These are phyloP conservation scores for Sebastes jordani DNA, from an alignment of 2,797 vertebrate species.

Conservation along the genomic window DNA sequence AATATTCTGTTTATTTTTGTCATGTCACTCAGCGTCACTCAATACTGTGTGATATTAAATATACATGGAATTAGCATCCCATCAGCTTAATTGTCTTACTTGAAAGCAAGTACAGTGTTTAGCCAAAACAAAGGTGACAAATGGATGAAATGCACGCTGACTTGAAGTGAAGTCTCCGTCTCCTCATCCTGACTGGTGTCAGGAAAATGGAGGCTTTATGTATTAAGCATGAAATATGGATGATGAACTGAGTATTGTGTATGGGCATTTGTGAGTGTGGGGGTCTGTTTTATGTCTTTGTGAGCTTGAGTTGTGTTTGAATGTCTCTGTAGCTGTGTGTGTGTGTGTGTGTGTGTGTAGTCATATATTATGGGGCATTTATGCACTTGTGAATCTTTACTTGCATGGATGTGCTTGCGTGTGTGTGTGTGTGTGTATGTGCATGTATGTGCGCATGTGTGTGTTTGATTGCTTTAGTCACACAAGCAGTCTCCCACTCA, in stretches of 20 bases:
- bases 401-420: conserved; percentile 52
- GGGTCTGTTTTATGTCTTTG: conserved; percentile 42
- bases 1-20: background rate
- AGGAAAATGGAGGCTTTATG: conserved; percentile 59
- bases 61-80: background rate
- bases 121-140: conserved; percentile 24
- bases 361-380: conserved; percentile 56
- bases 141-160: conserved; percentile 31
- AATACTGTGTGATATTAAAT: conserved; percentile 2
- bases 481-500: conserved; percentile 79
- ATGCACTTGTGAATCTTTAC: conserved; percentile 39
- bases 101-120: conserved; percentile 9
- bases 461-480: conserved; percentile 80
- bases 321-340: conserved; percentile 39
- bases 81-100: background rate
- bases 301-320: conserved; percentile 39
- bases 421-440: conserved; percentile 15
- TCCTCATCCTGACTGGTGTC: conserved; percentile 27
- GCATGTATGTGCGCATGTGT: conserved; percentile 40
- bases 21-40: background rate
- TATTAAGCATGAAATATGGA: conserved; percentile 68
- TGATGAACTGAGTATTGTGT: conserved; percentile 47
- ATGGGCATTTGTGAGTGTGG: conserved; percentile 34
- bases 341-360: conserved; percentile 20
- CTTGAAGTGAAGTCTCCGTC: conserved; percentile 13